A percentile compares a stretch with the other conserved stretches of the same genome.
These are phyloP conservation scores for Brachionus rotundiformis DNA, from an alignment of 1,140 invertebrate genomes.

Conservation along the genomic window DNA sequence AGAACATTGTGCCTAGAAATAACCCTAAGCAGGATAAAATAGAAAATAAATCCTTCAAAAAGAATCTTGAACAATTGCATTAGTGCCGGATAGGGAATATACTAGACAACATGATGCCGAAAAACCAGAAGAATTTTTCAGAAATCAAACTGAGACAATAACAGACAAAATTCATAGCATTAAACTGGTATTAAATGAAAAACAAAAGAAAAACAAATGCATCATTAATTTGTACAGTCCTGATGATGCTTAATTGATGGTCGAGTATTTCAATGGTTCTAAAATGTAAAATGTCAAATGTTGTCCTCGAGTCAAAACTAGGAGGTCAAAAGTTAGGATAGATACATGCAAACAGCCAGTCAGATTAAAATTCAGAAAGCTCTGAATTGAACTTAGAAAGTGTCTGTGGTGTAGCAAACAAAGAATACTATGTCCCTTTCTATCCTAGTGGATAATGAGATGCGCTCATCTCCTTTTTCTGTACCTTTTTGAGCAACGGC, in stretches of 20 bases:
- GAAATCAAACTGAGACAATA: not conserved
- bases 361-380: not conserved
- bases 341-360: no score
- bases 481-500: no score
- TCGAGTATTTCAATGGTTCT: not conserved
- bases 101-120: not conserved
- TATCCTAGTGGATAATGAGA: no score
- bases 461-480: no score
- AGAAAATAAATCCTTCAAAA: not conserved
- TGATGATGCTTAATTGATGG: not conserved
- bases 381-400: not conserved
- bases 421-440: no score
- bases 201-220: not conserved
- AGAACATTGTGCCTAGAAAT: not conserved
- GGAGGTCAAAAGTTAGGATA: no score
- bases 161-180: not conserved
- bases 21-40: not conserved
- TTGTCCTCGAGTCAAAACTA: no score
- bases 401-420: not conserved
- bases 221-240: not conserved
- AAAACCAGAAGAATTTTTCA: not conserved
- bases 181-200: not conserved
- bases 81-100: slow-evolving; percentile 14
- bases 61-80: not conserved
- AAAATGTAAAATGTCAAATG: no score